Evolutionary conservation across 2,797 vertebrate species (phyloP), one percentile per base, ranked within the genome.

Genomic region (Anguilla anguilla): DNA sequence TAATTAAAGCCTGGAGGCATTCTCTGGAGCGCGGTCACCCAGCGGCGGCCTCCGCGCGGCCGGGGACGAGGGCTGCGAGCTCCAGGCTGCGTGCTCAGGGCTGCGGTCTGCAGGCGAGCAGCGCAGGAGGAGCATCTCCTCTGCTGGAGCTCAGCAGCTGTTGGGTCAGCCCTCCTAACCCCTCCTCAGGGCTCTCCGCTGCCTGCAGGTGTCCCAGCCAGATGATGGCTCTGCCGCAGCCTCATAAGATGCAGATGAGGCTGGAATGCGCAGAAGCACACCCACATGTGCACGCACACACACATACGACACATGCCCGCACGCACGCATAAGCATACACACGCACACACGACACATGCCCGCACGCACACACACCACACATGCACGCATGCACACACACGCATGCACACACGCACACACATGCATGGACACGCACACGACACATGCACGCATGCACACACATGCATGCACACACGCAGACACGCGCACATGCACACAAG

Each of bases 351-450:
- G 15, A 15, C 15, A 57, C 15, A 57, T 17, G 3, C 57, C 11
- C 57, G 17, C 57, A 61, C 19, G 89, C 88, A 87, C 87, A 19
- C n/a, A 86, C 81, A 72, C 31, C 10, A 57, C 67, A 90, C 83
- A 74, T 39, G 39, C 39, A 39, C 39, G 3, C 39, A 43, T 35
- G n/a, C 86, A 87, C 74, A 57, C 11, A 43, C 22, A 25, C 2
- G 57, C 81, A 53, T 22, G 2, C 13, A 51, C 83, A 31, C 28
- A 74, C 7, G 25, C 2, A 25, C n/a, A 74, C 28, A 74, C 9
- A 74, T 10, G 28, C n/a, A 35, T 6, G 25, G 6, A 67, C 19
- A 67, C 19, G 9, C 5, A 51, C 49, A 51, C 10, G 11, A 46
- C 5, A 22, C 6, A 43, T 5, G 4, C 19, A 43, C 11, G 0